phyloP scores from a whole-genome alignment of 2,888 invertebrate genomes.

The Drosophila neutralis region DNA sequence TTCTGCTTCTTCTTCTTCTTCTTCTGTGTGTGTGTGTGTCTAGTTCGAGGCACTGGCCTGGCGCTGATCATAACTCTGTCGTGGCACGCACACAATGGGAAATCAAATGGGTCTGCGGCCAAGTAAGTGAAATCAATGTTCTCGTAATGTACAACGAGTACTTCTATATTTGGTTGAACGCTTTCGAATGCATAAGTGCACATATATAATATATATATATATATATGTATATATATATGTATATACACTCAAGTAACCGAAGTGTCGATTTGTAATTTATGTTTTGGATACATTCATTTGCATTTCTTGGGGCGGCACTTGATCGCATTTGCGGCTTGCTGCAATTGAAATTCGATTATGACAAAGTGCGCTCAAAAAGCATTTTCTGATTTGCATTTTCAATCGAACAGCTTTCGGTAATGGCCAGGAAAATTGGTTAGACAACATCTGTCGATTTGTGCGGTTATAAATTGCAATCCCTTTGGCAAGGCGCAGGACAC shows the following conservation, averaged over 20 bases:
- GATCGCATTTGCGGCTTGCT: constrained; percentile 29
- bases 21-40: neutral
- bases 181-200: constrained; percentile 32
- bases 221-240: neutral
- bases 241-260: neutral
- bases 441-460: constrained; percentile 32
- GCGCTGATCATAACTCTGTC: constrained; percentile 55
- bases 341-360: constrained; percentile 41
- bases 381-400: constrained; percentile 41
- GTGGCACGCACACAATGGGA: constrained; percentile 21
- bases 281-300: constrained; percentile 29
- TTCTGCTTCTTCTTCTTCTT: neutral
- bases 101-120: constrained; percentile 21
- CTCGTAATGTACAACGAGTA: constrained; percentile 20
- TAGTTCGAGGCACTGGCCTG: constrained; percentile 26
- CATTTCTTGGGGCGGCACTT: constrained; percentile 37
- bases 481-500: constrained; percentile 37
- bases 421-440: constrained; percentile 22
- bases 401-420: constrained; percentile 44
- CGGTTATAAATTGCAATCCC: constrained; percentile 36
- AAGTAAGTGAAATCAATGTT: constrained; percentile 69
- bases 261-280: constrained; percentile 33
- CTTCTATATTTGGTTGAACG: constrained; percentile 43
- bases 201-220: neutral
- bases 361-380: constrained; percentile 4